Evolutionary conservation across 2,797 vertebrate species (phyloP).

Genomic region (Thripadectes ignobilis): DNA sequence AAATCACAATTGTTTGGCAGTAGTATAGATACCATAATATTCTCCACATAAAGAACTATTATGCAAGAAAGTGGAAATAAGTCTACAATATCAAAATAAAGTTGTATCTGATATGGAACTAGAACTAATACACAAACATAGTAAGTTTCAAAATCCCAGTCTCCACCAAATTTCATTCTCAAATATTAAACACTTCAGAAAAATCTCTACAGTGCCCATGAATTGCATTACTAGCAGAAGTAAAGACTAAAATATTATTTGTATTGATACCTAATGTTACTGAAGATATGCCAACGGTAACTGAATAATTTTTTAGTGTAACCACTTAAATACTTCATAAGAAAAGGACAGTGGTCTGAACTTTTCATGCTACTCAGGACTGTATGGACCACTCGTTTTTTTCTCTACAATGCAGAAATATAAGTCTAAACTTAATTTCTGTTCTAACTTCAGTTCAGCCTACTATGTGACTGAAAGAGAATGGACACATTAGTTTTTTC

Average conservation of each 20-base stretch:
- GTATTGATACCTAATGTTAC: not conserved
- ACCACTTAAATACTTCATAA: not conserved
- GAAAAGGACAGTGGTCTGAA: not conserved
- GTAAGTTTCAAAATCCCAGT: not conserved
- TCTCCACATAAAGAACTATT: not conserved
- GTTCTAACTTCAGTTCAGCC: not conserved
- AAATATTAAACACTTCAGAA: not conserved
- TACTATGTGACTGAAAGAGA: not conserved
- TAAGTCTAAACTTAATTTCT: not conserved
- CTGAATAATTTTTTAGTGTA: not conserved
- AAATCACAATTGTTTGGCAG: not conserved
- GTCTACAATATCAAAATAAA: slow-evolving; percentile 1
- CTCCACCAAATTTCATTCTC: not conserved
- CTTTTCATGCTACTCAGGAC: not conserved
- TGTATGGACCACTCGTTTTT: not conserved
- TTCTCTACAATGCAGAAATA: not conserved
- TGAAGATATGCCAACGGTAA: not conserved
- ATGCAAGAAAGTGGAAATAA: not conserved
- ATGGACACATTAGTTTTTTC: not conserved
- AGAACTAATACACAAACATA: not conserved
- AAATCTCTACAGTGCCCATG: not conserved
- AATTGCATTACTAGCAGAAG: not conserved
- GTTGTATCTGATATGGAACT: not conserved
- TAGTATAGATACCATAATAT: not conserved
- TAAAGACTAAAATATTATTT: not conserved